A percentile compares a stretch with the other conserved stretches of the same genome.
These are phyloP conservation scores for Etia nguti DNA, from an alignment of 2,113 vertebrate genomes.

Conservation along the genomic window DNA sequence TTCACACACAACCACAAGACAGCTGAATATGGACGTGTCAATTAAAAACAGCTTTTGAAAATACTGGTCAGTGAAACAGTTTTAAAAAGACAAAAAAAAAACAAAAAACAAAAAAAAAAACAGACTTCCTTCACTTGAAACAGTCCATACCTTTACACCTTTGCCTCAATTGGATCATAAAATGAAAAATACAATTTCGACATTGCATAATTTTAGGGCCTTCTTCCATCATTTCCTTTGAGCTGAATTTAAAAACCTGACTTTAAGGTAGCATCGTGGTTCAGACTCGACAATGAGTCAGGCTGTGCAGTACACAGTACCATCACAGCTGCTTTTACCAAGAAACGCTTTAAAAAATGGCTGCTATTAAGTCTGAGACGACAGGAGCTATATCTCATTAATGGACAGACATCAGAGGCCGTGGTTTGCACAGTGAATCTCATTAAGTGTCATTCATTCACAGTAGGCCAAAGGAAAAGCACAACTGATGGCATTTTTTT, in stretches of 20 bases:
- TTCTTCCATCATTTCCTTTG: background rate
- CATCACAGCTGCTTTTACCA: slow-evolving; percentile 43
- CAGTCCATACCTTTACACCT: slow-evolving; percentile 1
- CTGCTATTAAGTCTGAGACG: background rate
- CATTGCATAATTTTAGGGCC: background rate
- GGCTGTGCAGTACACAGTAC: slow-evolving; percentile 67
- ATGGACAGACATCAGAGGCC: background rate
- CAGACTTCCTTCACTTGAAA: background rate
- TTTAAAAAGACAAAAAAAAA: slow-evolving; percentile 8
- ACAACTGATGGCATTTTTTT: slow-evolving; percentile 1
- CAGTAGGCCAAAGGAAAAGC: background rate
- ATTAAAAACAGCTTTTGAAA: slow-evolving; percentile 56
- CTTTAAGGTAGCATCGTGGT: background rate
- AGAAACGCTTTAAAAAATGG: slow-evolving; percentile 18
- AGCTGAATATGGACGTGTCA: slow-evolving; percentile 46
- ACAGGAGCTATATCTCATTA: background rate
- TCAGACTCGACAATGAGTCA: background rate
- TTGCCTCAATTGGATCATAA: background rate
- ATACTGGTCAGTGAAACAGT: slow-evolving; percentile 50
- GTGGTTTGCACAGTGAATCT: slow-evolving; percentile 15
- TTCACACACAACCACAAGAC: slow-evolving; percentile 42
- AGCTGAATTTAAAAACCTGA: slow-evolving; percentile 24
- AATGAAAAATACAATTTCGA: background rate
- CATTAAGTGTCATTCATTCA: slow-evolving; percentile 3
- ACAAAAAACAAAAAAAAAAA: background rate